Conservation (phyloP, 2,113 vertebrate species). For the Numida meleagris region DNA sequence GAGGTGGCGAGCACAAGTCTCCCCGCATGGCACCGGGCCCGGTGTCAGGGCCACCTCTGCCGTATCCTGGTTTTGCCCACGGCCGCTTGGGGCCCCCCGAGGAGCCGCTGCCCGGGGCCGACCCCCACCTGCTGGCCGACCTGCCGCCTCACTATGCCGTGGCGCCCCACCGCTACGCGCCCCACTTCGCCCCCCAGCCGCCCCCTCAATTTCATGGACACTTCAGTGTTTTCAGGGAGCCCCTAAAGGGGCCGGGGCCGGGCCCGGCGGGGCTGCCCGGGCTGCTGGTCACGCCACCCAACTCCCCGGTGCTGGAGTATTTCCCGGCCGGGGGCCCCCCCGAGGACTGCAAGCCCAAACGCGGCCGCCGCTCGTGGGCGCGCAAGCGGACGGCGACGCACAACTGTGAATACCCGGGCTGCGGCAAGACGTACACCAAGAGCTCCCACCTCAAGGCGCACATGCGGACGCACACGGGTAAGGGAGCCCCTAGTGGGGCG, state of each 20-base stretch:
- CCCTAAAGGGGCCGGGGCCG: slow-evolving; percentile 71
- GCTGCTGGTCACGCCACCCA: slow-evolving; percentile 87
- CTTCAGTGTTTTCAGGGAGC: slow-evolving; percentile 81
- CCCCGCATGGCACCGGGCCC: slow-evolving; percentile 51
- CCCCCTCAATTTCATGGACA: slow-evolving; percentile 83
- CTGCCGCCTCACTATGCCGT: slow-evolving; percentile 76
- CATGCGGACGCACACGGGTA: slow-evolving; percentile 93
- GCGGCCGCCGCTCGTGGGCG: slow-evolving; percentile 88
- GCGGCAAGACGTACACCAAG: slow-evolving; percentile 94
- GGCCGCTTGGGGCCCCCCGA: slow-evolving; percentile 65
- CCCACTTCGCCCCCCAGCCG: slow-evolving; percentile 75
- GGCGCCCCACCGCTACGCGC: slow-evolving; percentile 67
- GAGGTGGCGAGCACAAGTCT: slow-evolving; percentile 75
- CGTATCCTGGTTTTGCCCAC: slow-evolving; percentile 72
- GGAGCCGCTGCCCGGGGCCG: slow-evolving; percentile 48
- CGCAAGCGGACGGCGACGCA: slow-evolving; percentile 90
- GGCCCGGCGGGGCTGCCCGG: slow-evolving; percentile 77
- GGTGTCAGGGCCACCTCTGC: slow-evolving; percentile 26
- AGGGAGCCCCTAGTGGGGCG: background rate
- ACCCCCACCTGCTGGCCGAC: slow-evolving; percentile 73
- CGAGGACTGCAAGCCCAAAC: slow-evolving; percentile 86
- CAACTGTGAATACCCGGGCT: slow-evolving; percentile 91
- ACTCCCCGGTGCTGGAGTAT: slow-evolving; percentile 88
- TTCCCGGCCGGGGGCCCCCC: slow-evolving; percentile 69
- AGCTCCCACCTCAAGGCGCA: slow-evolving; percentile 93